Evolutionary conservation across 1,140 invertebrate genomes (phyloP).

Genomic region (Brachionus asplanchnoidis): DNA sequence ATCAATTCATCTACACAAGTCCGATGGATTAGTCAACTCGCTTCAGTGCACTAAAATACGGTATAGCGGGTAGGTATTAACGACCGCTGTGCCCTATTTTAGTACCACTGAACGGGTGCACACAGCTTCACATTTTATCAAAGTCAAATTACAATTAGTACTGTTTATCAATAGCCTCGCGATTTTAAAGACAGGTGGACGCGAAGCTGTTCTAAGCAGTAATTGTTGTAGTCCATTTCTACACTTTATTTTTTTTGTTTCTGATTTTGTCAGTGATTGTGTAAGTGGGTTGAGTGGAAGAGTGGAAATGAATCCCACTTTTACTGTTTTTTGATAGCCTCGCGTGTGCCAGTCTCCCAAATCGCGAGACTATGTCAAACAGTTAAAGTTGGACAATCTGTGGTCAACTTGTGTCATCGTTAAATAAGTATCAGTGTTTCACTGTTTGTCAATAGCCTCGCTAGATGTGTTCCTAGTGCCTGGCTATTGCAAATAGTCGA

Average conservation of each 20-base stretch:
- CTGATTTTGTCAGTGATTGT: no score
- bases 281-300: no score
- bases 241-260: not conserved
- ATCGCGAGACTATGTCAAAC: slow-evolving; percentile 24
- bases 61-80: slow-evolving; percentile 11
- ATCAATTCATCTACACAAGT: not conserved
- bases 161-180: slow-evolving; percentile 40
- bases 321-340: slow-evolving; percentile 40
- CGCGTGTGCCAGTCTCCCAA: not conserved
- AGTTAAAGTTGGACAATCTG: not conserved
- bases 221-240: not conserved
- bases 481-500: slow-evolving; percentile 30
- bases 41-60: slow-evolving; percentile 27
- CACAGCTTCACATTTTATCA: not conserved
- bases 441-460: slow-evolving; percentile 40
- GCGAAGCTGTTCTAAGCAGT: slow-evolving; percentile 25
- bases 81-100: slow-evolving; percentile 30
- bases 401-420: not conserved
- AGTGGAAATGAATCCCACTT: not conserved
- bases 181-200: not conserved
- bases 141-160: not conserved
- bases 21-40: not conserved
- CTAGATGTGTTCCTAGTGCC: not conserved
- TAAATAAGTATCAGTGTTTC: not conserved
- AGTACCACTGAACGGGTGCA: not conserved